Evolutionary conservation across 1,140 invertebrate genomes (phyloP).

Genomic region (Daktulosphaira vitifoliae): DNA sequence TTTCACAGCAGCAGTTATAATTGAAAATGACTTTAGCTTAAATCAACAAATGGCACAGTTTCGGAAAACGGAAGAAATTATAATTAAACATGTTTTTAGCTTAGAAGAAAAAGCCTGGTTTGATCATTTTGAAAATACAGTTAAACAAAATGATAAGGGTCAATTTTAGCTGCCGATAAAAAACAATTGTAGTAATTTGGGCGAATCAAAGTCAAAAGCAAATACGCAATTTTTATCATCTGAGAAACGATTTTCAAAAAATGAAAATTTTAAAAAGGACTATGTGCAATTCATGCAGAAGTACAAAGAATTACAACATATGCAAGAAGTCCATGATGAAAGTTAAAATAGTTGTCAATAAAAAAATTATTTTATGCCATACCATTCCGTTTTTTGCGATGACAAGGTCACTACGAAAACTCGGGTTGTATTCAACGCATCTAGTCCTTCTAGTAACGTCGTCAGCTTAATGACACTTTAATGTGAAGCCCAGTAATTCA

Average conservation of each 20-base stretch:
- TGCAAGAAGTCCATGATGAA: too few species aligned
- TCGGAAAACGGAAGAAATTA: conserved; percentile 9
- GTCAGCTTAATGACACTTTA: conserved; percentile 33
- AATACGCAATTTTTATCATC: too few species aligned
- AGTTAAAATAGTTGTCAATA: too few species aligned
- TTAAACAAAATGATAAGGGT: not conserved
- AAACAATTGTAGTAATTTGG: not conserved
- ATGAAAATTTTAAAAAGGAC: not conserved
- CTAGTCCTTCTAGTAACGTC: not conserved
- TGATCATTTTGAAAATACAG: not conserved
- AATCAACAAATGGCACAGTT: not conserved
- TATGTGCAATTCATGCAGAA: conserved; percentile 40
- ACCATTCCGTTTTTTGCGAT: conserved; percentile 39
- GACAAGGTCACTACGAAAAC: conserved; percentile 38
- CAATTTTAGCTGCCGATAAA: conserved; percentile 8
- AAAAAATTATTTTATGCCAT: too few species aligned
- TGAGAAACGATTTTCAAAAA: too few species aligned
- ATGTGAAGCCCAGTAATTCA: conserved; percentile 38
- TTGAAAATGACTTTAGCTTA: too few species aligned
- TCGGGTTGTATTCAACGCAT: conserved; percentile 40
- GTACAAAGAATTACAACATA: too few species aligned
- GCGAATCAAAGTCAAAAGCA: too few species aligned
- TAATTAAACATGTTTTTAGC: not conserved
- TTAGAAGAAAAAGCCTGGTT: not conserved
- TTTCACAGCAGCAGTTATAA: too few species aligned